Conservation (phyloP, 30 jellyfish, hydroid and myxozoan genomes). For the Hydractinia echinata region DNA sequence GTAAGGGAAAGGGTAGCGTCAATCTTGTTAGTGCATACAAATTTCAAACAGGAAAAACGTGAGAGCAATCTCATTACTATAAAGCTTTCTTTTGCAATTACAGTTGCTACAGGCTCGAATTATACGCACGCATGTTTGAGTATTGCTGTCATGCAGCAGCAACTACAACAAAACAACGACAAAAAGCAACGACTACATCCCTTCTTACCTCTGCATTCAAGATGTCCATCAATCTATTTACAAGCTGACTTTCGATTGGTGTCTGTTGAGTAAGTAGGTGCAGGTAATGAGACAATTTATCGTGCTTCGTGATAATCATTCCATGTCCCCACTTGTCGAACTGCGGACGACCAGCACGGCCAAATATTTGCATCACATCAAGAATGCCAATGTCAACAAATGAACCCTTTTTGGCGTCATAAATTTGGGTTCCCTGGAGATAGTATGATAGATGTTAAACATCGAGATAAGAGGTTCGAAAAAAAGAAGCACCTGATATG, state of each 20-base stretch:
- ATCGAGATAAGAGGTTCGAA: background rate
- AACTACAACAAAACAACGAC: too few species aligned
- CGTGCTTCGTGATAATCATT: conserved; percentile 82
- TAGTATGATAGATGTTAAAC: too few species aligned
- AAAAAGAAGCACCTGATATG: background rate
- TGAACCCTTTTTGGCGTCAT: conserved; percentile 95
- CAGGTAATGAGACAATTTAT: conserved; percentile 68
- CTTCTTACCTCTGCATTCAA: conserved; percentile 90
- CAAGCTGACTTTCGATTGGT: conserved; percentile 97
- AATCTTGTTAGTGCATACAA: too few species aligned
- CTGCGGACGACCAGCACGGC: conserved; percentile 99
- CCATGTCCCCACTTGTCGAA: conserved; percentile 95
- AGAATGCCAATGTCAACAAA: conserved; percentile 93
- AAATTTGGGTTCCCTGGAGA: conserved; percentile 84
- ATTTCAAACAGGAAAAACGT: too few species aligned
- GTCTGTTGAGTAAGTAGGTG: conserved; percentile 67
- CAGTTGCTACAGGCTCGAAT: too few species aligned
- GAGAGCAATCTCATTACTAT: too few species aligned
- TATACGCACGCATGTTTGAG: too few species aligned
- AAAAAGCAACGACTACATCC: too few species aligned
- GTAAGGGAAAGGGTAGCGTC: too few species aligned
- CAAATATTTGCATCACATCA: conserved; percentile 98
- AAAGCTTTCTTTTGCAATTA: too few species aligned
- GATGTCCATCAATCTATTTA: conserved; percentile 68
- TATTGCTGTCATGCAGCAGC: too few species aligned